Evolutionary conservation across 2,113 vertebrate species (phyloP).

Genomic region (Hydropotes inermis): DNA sequence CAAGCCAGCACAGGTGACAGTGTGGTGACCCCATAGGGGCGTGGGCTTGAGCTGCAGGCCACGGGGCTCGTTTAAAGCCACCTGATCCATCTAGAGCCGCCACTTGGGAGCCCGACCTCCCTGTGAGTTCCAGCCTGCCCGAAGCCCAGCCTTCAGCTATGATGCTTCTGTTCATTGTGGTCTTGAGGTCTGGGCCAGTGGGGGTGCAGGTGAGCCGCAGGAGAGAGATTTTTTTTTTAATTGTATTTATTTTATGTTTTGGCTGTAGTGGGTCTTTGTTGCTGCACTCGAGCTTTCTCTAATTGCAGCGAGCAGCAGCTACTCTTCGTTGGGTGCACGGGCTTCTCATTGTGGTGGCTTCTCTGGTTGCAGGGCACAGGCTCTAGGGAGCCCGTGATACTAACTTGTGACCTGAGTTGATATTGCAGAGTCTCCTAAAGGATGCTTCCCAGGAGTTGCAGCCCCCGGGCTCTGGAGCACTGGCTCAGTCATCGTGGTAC

Average conservation of each 20-base stretch:
- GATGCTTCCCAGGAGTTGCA: neutral
- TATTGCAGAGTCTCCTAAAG: neutral
- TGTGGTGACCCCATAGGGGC: rapidly evolving
- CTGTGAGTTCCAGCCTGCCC: neutral
- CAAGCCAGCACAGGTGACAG: rapidly evolving
- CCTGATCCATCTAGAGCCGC: rapidly evolving
- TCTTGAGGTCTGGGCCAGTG: neutral
- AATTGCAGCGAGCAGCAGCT: rapidly evolving
- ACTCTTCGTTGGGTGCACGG: neutral
- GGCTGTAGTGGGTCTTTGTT: neutral
- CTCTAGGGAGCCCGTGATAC: neutral
- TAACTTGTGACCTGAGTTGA: neutral
- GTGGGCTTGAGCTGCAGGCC: rapidly evolving
- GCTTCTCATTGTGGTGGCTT: neutral
- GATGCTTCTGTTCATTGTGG: neutral
- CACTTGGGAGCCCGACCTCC: neutral
- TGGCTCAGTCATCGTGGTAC: neutral
- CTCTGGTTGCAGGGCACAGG: neutral
- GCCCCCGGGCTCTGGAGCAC: neutral
- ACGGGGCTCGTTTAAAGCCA: rapidly evolving
- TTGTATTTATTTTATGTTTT: neutral
- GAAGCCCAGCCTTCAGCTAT: neutral
- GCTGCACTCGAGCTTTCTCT: neutral
- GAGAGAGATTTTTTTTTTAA: neutral
- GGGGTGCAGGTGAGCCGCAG: neutral